Percentiles rank a stretch among this genome's conserved stretches.
Conservation (phyloP, 2,797 vertebrate species). For the Spinus olivaceus region DNA sequence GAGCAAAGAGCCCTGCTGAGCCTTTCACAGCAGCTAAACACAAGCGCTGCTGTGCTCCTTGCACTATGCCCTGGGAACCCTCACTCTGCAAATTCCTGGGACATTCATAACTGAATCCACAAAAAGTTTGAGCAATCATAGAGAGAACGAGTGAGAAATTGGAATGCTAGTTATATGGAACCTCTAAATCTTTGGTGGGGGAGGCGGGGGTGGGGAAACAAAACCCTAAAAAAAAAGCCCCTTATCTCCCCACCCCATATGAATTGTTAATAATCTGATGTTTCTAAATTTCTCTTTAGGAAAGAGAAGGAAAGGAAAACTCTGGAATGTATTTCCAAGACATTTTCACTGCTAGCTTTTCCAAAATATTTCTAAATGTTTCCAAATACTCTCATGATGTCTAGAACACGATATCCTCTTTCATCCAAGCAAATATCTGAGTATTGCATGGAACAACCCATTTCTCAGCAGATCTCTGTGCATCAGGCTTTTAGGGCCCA, state of each 20-base stretch:
- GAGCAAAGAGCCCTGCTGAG: neutral
- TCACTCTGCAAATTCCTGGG: neutral
- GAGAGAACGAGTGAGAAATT: neutral
- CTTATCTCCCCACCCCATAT: no score
- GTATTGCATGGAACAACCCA: neutral
- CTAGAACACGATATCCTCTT: neutral
- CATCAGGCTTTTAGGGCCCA: neutral
- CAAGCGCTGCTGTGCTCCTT: neutral
- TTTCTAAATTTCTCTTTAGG: neutral
- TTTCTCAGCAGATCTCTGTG: neutral
- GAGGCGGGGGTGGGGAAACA: neutral
- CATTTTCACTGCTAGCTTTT: neutral
- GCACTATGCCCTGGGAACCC: neutral
- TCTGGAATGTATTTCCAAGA: neutral
- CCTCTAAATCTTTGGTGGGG: neutral
- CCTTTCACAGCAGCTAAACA: neutral
- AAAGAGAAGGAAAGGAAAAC: neutral
- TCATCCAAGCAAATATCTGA: neutral
- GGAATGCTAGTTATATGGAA: neutral
- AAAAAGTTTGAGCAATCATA: neutral
- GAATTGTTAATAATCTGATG: neutral
- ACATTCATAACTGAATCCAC: neutral
- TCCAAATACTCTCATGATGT: neutral
- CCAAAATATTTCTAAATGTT: neutral
- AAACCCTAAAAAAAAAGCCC: neutral